Base-by-base conservation (phyloP, 2,797 vertebrate genomes). In the Phalanger gymnotis region DNA sequence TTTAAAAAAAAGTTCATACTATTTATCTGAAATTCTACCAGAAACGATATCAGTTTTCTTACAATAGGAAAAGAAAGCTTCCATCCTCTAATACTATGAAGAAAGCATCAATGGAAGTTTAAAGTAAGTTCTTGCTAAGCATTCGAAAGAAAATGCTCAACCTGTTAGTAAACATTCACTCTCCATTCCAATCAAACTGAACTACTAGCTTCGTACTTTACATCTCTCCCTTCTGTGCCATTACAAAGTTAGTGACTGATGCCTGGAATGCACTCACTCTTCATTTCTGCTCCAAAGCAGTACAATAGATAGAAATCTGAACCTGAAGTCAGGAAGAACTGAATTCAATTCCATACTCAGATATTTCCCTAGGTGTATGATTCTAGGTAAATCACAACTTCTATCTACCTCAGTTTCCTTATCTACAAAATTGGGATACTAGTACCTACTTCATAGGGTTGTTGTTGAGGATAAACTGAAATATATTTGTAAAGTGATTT, bases 21-120 rank as follows among this genome's bases (percentile, higher is more conserved):
- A 56, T 53, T 53, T 2, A 91, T 92, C 0, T 87, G 92, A 40
- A 1, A 66, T 94, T 92, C 96, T 51, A 73, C 92, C 96, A 95
- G 91, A 89, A 96, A 61, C 13, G 5, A 25, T 0, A 57, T 5
- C 92, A 91, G 92, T 89, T 94, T 95, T 61, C 81, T 94, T 51
- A 91, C 12, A 57, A 40, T 0, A 28, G 7, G 92, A 97, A 97
- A 90, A 54, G 11, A 31, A 73, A 93, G 92, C 61, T 0, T 0
- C 0, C 52, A 40, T 94, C 91, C 90, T 97, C 66, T 0, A 92
- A n/a, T 92, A 25, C 28, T 47, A 94, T 53, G 0, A 31, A 25
- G 13, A 58, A 57, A n/a, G 2, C 0, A 3, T 0, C 28, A 22
- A 12, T 7, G 92, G 91, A 54, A 53, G 30, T 3, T 47, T 91